Percentiles rank a stretch among this genome's conserved stretches.
These are phyloP conservation scores for Amblyopsis hoosieri DNA, from an alignment of 2,797 vertebrate genomes.

Conservation along the genomic window DNA sequence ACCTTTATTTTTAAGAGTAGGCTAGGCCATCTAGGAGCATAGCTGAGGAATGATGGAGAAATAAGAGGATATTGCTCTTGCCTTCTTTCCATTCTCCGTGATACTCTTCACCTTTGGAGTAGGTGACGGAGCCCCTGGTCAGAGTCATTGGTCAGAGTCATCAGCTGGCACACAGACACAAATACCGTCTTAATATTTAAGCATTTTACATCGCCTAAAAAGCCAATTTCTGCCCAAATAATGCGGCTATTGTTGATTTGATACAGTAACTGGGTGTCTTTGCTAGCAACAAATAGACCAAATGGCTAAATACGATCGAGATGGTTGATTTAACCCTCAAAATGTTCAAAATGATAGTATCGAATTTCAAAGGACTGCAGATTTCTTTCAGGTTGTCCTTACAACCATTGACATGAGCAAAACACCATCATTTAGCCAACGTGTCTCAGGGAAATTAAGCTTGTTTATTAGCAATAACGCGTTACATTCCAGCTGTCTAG, in stretches of 20 bases:
- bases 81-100: slow-evolving; percentile 96
- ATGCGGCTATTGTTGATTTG: background rate
- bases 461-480: too few relatives aligned
- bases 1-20: background rate
- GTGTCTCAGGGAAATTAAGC: too few relatives aligned
- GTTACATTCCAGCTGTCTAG: too few relatives aligned
- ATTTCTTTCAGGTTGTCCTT: too few relatives aligned
- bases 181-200: background rate
- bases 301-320: too few relatives aligned
- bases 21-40: background rate
- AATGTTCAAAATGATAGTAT: too few relatives aligned
- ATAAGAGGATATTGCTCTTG: slow-evolving; percentile 34
- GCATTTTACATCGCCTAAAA: slow-evolving; percentile 8
- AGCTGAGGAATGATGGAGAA: slow-evolving; percentile 12
- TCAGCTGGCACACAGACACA: slow-evolving; percentile 33
- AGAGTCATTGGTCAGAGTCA: slow-evolving; percentile 83
- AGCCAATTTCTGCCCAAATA: slow-evolving; percentile 6
- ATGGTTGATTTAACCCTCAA: too few relatives aligned
- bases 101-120: slow-evolving; percentile 93
- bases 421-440: too few relatives aligned
- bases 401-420: too few relatives aligned
- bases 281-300: too few relatives aligned
- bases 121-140: slow-evolving; percentile 94
- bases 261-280: too few relatives aligned
- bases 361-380: too few relatives aligned